These are phyloP conservation scores for Prosapia bicincta DNA, from an alignment of 2,888 invertebrate species.

Conservation along the genomic window DNA sequence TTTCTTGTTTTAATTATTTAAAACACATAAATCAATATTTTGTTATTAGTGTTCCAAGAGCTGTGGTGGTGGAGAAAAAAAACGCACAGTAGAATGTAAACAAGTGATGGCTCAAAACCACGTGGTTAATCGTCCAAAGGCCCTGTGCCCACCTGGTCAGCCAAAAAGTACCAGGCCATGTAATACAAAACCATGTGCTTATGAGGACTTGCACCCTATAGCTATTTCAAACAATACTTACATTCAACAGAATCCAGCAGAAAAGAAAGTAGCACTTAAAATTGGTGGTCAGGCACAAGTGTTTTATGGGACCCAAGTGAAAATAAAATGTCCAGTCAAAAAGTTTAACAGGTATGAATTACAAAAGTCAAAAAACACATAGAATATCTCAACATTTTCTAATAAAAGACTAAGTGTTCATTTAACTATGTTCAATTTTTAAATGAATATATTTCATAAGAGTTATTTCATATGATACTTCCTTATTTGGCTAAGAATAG, in stretches of 20 bases:
- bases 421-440: neutral
- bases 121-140: constrained; percentile 71
- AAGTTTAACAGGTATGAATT: constrained; percentile 54
- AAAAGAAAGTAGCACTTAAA: constrained; percentile 74
- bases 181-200: constrained; percentile 75
- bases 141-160: constrained; percentile 68
- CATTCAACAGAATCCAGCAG: constrained; percentile 78
- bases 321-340: constrained; percentile 91
- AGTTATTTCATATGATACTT: too few relatives aligned
- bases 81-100: constrained; percentile 76
- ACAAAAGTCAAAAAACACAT: too few relatives aligned
- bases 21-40: too few relatives aligned
- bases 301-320: constrained; percentile 86
- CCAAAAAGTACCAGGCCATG: constrained; percentile 79
- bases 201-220: constrained; percentile 68
- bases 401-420: too few relatives aligned
- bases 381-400: too few relatives aligned
- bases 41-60: constrained; percentile 72
- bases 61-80: constrained; percentile 91
- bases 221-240: constrained; percentile 63
- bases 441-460: too few relatives aligned
- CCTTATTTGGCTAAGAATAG: too few relatives aligned
- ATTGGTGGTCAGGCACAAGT: constrained; percentile 89
- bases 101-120: constrained; percentile 93
- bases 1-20: too few relatives aligned